Evolutionary conservation across 2,113 vertebrate genomes (phyloP), one percentile per base, ranked within the genome.

Genomic region (Coregonus clupeaformis): DNA sequence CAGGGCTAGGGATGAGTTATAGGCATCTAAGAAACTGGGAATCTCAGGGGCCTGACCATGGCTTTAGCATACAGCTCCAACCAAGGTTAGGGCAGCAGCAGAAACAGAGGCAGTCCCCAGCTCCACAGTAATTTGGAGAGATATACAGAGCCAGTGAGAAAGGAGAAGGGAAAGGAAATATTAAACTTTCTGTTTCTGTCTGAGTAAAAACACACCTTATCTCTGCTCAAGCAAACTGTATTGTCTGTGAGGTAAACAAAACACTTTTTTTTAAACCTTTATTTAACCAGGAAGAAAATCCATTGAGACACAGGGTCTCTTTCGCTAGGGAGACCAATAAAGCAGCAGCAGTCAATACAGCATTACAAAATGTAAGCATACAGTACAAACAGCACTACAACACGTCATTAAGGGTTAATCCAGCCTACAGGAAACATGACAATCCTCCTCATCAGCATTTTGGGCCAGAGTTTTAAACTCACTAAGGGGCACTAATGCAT

Each of bases 1-100:
- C 88, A 76, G 83, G 87, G 84, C 87, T 85, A 77, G 80, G 90
- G 85, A 91, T 93, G 92, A 94, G 90, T 93, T 92, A 94, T 93
- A 91, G 92, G 89, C 91, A 90, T 90, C 89, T 93, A 90, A 93
- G 90, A 93, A 91, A 88, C 89, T 91, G 91, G 89, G 91, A 93
- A 93, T 94, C 92, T 93, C 89, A 76, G 83, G 85, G 89, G 88
- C 88, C 89, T 91, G 92, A 88, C 90, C 88, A 84, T 68, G 91
- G 91, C 91, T 91, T 90, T 89, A 90, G 82, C 84, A 79, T 89
- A 88, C 88, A 85, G 87, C 91, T 90, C 78, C 80, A 87, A 90
- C 87, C 88, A 80, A n/a, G 85, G 85, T 80, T 87, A 72, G 80
- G 60, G 57, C 76, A 24, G 70, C 57, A 80, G 79, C 85, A 82